A percentile compares a stretch with the other conserved stretches of the same genome.
Evolutionary conservation across 2,888 invertebrate genomes (phyloP).

Genomic region (Electrophaes corylata): DNA sequence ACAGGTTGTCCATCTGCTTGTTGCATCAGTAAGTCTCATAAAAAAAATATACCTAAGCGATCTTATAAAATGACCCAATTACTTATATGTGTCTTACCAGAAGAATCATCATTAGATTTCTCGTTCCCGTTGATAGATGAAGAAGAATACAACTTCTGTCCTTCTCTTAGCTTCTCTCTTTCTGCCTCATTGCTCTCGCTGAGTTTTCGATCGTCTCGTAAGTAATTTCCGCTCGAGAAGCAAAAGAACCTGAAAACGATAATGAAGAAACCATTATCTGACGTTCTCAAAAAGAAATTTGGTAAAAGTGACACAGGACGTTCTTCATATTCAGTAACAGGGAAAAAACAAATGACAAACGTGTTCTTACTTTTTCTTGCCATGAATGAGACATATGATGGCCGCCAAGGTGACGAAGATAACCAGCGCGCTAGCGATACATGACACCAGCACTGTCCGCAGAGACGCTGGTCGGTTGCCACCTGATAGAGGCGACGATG

Average conservation of each 20-base stretch:
- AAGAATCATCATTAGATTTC: constrained; percentile 80
- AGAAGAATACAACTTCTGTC: constrained; percentile 79
- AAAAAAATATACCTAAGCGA: too few species aligned
- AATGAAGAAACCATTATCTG: not conserved
- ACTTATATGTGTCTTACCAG: constrained; percentile 56
- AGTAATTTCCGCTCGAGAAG: constrained; percentile 72
- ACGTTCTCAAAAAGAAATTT: not conserved
- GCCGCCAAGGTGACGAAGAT: constrained; percentile 69
- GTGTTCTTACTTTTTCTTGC: constrained; percentile 71
- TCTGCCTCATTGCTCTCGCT: constrained; percentile 82
- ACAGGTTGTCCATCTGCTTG: too few species aligned
- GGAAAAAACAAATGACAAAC: too few species aligned
- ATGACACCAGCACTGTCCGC: constrained; percentile 69
- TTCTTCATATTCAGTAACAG: too few species aligned
- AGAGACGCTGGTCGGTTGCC: constrained; percentile 59
- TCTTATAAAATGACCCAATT: too few species aligned
- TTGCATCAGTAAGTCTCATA: too few species aligned
- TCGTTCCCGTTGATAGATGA: constrained; percentile 82
- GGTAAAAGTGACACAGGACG: too few species aligned
- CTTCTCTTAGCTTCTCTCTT: constrained; percentile 77
- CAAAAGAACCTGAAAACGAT: constrained; percentile 69
- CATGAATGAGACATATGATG: constrained; percentile 67
- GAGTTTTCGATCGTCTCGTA: constrained; percentile 76
- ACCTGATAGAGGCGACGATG: constrained; percentile 65
- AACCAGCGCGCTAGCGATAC: constrained; percentile 70